Base-by-base conservation (phyloP, 2,797 vertebrate species). In the Chrosomus eos region DNA sequence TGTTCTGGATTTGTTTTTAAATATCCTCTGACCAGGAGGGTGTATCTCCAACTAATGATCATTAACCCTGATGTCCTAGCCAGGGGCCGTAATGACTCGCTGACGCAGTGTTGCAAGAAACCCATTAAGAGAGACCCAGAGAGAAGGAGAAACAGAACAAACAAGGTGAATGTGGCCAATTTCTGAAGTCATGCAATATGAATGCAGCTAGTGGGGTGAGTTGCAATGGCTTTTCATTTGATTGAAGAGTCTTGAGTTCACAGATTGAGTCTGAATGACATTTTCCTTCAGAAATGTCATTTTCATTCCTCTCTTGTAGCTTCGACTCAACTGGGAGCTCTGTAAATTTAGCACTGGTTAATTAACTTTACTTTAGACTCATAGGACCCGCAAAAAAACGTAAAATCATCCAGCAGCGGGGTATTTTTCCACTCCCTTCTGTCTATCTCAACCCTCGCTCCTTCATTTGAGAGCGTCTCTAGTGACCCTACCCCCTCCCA, bases 321-420 rank as follows among this genome's bases (percentile, higher is more conserved):
- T 77, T 67, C 14, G 5, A 13, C 26, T 90, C 76, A 80, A 71
- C 64, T 86, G 14, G 86, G 43, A 84, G 76, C 5, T 80, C 23
- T 9, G 67, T 80, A 87, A 85, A 89, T 90, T 89, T 89, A 91
- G 82, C 80, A 79, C 26, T 70, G 40, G 86, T 87, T 91, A 91
- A 94, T 93, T 90, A 90, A 91, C 90, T 89, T 86, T 76, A 80
- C 85, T 7, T 75, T 83, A 82, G 75, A 82, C 82, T 90, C 90
- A 82, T 58, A 70, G 51, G 38, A 76, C 19, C 36, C 1, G 18
- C 28, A 58, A 68, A 77, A 79, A 45, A 84, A 53, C 73, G 31
- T 14, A 62, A 76, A 81, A 80, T 76, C 28, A 3, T 58, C 33
- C 85, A 79, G 83, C 19, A 40, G 87, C 1, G 64, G 89, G 48